Base-by-base conservation (phyloP, 2,888 invertebrate species). In the Achlya flavicornis region DNA sequence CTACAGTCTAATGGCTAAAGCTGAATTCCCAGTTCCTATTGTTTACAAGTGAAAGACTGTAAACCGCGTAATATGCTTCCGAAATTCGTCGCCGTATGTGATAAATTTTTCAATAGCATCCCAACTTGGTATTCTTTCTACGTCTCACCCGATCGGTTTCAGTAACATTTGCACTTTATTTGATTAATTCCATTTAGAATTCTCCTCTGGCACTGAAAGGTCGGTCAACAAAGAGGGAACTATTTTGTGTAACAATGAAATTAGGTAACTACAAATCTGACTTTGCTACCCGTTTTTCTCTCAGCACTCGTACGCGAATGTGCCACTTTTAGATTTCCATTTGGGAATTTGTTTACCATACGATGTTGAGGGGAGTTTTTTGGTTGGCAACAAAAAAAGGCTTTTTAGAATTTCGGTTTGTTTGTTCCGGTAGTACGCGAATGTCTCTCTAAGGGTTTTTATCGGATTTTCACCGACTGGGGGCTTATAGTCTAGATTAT, bases 131-230 rank as follows among this genome's bases (percentile, higher is more conserved):
- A 60, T 60, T 60, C 60, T 60, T 41, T 60, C 60, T 19, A 19
- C 16, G 26, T 60, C 43, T 26, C 60, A 26, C 43, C 26, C 41
- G 60, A 60, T 60, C 33, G 12, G 41, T 60, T 19, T 53, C 53
- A 10, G 60, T 60, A 43, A 60, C 60, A 16, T 60, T 41, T 60
- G 60, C 60, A 60, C 60, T 60, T 60, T 60, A 60, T 60, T 60
- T 60, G 60, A 60, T 60, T 60, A 60, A 60, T 60, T 41, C 60
- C 43, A 26, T 16, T 12, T 41, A 33, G 19, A 60, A 41, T 43
- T 60, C 60, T 35, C 26, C 60, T 16, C 60, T 41, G 0, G 16
- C 60, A 43, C 38, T 41, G 41, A 26, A 60, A 41, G 38, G 41
- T 19, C 19, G 53, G 53, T 53, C 53, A 53, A 53, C 19, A 53